phyloP scores from a whole-genome alignment of 2,888 invertebrate species.

The Drosophila mulleri region DNA sequence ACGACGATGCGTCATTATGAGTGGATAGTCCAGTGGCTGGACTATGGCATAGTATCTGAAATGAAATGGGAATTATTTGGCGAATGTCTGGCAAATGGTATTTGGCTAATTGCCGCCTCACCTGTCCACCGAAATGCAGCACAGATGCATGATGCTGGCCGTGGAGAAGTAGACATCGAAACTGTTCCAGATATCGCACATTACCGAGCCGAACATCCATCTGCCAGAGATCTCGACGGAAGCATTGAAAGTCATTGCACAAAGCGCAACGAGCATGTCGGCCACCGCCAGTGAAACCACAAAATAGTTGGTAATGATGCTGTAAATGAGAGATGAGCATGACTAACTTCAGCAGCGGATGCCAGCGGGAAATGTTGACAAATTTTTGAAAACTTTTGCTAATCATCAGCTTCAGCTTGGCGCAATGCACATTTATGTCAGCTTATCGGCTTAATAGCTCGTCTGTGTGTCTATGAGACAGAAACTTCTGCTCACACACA shows the following conservation, averaged over 20 bases:
- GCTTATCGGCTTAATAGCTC: constrained; percentile 32
- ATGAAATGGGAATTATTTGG: background rate
- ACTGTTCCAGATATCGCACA: constrained; percentile 98
- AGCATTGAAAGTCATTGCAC: constrained; percentile 97
- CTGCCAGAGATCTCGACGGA: constrained; percentile 93
- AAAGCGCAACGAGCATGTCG: constrained; percentile 95
- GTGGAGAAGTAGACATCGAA: constrained; percentile 97
- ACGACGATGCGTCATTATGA: constrained; percentile 94
- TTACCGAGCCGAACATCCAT: constrained; percentile 95
- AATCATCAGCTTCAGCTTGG: constrained; percentile 10
- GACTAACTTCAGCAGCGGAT: constrained; percentile 11
- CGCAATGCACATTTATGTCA: constrained; percentile 11
- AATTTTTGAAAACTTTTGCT: constrained; percentile 24
- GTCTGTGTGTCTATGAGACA: constrained; percentile 3
- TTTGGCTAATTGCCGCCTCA: constrained; percentile 50
- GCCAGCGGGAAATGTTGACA: constrained; percentile 11
- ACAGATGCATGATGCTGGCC: constrained; percentile 96
- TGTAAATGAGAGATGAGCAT: constrained; percentile 49
- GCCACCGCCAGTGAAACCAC: constrained; percentile 97
- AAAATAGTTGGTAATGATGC: constrained; percentile 97
- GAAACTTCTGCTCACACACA: constrained; percentile 20
- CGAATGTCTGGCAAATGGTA: too few species aligned
- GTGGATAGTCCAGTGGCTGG: constrained; percentile 95
- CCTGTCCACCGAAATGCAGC: constrained; percentile 96
- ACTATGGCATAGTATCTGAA: constrained; percentile 94